A percentile compares a stretch with the other conserved stretches of the same genome.
These are phyloP conservation scores for Drosophila neocordata DNA, from an alignment of 1,140 invertebrate species.

Conservation along the genomic window DNA sequence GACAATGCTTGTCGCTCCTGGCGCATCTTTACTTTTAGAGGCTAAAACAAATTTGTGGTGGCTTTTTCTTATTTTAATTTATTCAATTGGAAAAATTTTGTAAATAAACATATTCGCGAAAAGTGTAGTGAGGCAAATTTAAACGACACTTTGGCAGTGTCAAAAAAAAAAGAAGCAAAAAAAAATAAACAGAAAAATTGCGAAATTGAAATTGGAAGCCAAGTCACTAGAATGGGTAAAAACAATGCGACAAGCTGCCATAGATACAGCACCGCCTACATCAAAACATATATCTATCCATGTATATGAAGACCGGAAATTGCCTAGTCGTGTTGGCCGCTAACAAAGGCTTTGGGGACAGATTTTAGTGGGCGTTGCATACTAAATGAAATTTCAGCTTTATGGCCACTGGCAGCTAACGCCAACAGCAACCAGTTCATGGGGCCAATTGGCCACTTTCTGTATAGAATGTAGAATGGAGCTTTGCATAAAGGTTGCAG, in stretches of 20 bases:
- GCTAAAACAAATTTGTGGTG: slow-evolving; percentile 34
- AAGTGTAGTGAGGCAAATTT: background rate
- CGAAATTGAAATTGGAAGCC: slow-evolving; percentile 9
- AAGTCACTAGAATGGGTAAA: background rate
- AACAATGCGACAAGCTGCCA: slow-evolving; percentile 1
- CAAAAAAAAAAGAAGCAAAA: background rate
- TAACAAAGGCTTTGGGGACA: slow-evolving; percentile 12
- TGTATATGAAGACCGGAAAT: slow-evolving; percentile 25
- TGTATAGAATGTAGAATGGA: background rate
- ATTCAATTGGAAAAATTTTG: slow-evolving; percentile 8
- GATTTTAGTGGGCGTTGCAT: background rate
- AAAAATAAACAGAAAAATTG: background rate
- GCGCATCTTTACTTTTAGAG: background rate
- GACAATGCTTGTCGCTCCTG: slow-evolving; percentile 17
- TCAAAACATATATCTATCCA: background rate
- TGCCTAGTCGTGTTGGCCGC: slow-evolving; percentile 21
- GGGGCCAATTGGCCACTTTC: background rate
- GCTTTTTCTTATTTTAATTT: slow-evolving; percentile 28
- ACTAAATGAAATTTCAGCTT: slow-evolving; percentile 38
- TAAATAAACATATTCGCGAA: slow-evolving; percentile 1
- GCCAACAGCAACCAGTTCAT: background rate
- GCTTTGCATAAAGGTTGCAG: background rate
- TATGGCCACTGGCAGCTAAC: slow-evolving; percentile 16
- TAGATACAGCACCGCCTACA: slow-evolving; percentile 3
- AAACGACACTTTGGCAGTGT: background rate